phyloP scores from a whole-genome alignment of 2,888 invertebrate species.

The Drosophila paracracens region DNA sequence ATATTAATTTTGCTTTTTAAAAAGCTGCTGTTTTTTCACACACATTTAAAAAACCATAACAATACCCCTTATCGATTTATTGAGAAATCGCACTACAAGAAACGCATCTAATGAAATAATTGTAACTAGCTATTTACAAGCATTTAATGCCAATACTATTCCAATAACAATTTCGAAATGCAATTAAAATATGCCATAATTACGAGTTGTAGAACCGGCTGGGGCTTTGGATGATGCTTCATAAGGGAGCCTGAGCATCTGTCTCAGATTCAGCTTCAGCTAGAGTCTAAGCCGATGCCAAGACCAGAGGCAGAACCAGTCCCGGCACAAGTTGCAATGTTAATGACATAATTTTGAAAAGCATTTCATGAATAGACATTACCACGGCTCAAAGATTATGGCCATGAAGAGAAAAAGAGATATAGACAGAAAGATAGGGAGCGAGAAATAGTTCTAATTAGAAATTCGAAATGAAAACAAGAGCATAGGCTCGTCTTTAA shows the following conservation, averaged over 20 bases:
- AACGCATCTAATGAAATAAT: conserved; percentile 70
- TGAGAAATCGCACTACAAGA: conserved; percentile 11
- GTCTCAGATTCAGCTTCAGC: neutral
- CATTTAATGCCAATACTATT: conserved; percentile 70
- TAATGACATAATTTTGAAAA: conserved; percentile 77
- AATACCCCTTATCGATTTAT: neutral
- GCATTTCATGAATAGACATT: conserved; percentile 71
- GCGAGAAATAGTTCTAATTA: conserved; percentile 24
- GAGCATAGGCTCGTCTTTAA: conserved; percentile 20
- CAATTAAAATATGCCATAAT: conserved; percentile 78
- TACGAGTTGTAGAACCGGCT: conserved; percentile 43
- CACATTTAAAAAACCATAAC: neutral
- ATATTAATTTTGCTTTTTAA: neutral
- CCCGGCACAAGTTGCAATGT: conserved; percentile 70
- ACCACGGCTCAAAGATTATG: conserved; percentile 1
- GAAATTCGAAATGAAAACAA: conserved; percentile 42
- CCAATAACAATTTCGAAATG: conserved; percentile 59
- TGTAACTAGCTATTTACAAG: conserved; percentile 72
- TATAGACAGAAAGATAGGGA: conserved; percentile 8
- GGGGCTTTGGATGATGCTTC: conserved; percentile 17
- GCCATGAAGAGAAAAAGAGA: neutral
- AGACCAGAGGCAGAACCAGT: conserved; percentile 41
- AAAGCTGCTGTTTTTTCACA: neutral
- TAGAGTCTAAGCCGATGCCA: neutral
- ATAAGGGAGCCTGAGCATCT: neutral